Base-by-base conservation (phyloP, 1,140 invertebrate species). In the Drosophila teissieri region DNA sequence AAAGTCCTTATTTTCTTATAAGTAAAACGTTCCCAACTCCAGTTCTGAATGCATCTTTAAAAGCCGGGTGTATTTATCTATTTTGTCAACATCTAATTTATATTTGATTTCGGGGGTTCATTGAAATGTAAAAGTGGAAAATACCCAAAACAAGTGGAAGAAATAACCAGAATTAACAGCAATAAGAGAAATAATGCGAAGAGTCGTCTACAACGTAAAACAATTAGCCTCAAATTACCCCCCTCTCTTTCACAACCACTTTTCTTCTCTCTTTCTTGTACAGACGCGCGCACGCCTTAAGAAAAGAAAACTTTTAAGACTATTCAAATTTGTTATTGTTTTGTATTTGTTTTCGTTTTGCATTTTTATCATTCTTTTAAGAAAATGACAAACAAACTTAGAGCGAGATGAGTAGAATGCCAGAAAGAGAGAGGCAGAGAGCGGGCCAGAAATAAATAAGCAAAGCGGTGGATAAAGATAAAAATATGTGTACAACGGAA, bases 261-360 rank as follows among this genome's bases (percentile, higher is more conserved):
- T n/a, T 46, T 22, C 10, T 22, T 56, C 27, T 62, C 40, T 40
- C 63, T 27, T 31, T 34, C 42, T 11, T 19, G 6, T 27, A 11
- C 52, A 40, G 63, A 73, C 44, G 17, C 19, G 78, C 78, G 64
- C 57, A 78, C 52, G 62, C 62, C 67, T 76, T 42, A 52, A 56
- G 67, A 53, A 46, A 42, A 46, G 22, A 48, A 48, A 31, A 42
- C 34, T 61, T 76, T 57, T 45, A 45, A 49, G 49, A 52, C 60
- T 58, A 82, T 62, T 84, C 74, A 72, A 62, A 72, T 76, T 67
- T 88, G 83, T 82, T 88, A 75, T 86, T 86, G 83, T 86, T 86
- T 76, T 73, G 72, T 56, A 49, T 86, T 76, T 64, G 64, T 69
- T 56, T 55, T 24, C 10, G n/a, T 42, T 42, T 65, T 73, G 69